Conservation (phyloP, 2,888 invertebrate genomes). For the Melanotus villosus region DNA sequence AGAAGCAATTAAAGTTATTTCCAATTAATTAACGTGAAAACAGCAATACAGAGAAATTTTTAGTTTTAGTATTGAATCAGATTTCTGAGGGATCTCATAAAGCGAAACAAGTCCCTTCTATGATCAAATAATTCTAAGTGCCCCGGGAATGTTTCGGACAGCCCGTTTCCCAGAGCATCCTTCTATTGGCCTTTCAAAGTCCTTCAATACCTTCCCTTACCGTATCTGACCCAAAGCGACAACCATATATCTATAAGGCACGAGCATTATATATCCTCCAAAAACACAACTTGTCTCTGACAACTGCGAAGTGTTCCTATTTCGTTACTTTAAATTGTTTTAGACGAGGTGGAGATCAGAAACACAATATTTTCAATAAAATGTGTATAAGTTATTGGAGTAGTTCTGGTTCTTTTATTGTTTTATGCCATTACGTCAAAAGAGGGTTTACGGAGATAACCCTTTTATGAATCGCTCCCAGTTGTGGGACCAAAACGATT, state of each 20-base stretch:
- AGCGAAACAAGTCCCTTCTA: conserved; percentile 16
- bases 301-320: conserved; percentile 11
- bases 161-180: conserved; percentile 24
- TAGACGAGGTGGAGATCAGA: conserved; percentile 6
- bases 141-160: conserved; percentile 27
- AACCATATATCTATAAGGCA: conserved; percentile 14
- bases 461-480: neutral
- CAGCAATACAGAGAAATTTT: neutral
- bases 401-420: conserved; percentile 1
- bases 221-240: conserved; percentile 25
- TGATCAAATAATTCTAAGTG: conserved; percentile 26
- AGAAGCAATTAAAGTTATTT: too few relatives aligned
- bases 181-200: conserved; percentile 27
- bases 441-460: neutral
- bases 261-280: conserved; percentile 12
- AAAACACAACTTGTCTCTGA: conserved; percentile 17
- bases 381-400: neutral
- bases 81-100: neutral
- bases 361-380: neutral
- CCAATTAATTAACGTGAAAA: neutral
- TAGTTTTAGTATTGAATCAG: neutral
- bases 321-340: conserved; percentile 18
- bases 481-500: too few relatives aligned
- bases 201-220: conserved; percentile 27
- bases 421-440: neutral